phyloP scores from a whole-genome alignment of 1,140 invertebrate species.

The Lethrus apterus region DNA sequence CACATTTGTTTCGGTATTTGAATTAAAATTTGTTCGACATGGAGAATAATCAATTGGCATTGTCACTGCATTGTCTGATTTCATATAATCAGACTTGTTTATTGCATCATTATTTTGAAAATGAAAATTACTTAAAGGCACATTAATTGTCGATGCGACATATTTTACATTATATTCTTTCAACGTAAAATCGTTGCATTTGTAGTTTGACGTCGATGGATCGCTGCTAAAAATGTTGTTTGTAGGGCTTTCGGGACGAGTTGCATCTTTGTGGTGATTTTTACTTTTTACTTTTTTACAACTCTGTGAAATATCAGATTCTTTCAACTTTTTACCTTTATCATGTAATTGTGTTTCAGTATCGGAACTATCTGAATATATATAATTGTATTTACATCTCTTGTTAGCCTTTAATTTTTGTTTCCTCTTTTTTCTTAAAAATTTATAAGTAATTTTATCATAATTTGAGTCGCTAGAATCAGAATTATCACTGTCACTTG shows the following conservation, averaged over 20 bases:
- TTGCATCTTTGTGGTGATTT: conserved; percentile 1
- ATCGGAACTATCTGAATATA: neutral
- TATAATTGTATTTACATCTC: neutral
- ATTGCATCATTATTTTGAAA: too few relatives aligned
- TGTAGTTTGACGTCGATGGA: too few relatives aligned
- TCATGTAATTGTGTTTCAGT: neutral
- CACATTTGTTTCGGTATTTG: neutral
- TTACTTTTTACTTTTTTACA: conserved; percentile 6
- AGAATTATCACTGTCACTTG: neutral
- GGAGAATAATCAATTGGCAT: conserved; percentile 5
- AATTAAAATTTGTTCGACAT: neutral
- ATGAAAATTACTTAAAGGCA: too few relatives aligned
- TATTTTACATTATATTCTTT: too few relatives aligned
- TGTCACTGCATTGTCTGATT: conserved; percentile 13
- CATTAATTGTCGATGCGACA: too few relatives aligned
- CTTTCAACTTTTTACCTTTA: neutral
- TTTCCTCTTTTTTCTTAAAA: conserved; percentile 8
- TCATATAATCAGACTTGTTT: neutral
- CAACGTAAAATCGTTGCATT: too few relatives aligned
- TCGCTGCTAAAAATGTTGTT: too few relatives aligned
- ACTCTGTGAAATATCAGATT: neutral
- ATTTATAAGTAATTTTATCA: conserved; percentile 4
- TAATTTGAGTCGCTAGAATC: neutral
- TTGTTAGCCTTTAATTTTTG: conserved; percentile 1
- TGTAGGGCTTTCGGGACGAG: too few relatives aligned